Base-by-base conservation (phyloP, 1,140 invertebrate species). In the Drosophila nikananu region DNA sequence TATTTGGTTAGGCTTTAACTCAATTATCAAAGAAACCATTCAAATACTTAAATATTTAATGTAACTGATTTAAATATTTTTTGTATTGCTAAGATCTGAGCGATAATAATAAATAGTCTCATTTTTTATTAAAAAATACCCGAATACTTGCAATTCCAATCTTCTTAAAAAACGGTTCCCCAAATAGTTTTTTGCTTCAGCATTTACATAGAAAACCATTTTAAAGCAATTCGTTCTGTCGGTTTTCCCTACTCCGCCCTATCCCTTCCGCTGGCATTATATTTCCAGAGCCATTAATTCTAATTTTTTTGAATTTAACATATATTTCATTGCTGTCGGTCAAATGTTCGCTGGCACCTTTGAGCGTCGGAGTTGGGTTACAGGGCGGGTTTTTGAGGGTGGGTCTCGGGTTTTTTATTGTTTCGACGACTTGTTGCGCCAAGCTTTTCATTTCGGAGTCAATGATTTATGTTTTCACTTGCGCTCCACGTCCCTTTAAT, bases 401-500 rank as follows among this genome's bases (percentile, higher is more conserved):
- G 42, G 68, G 35, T 30, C 19, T 23, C 42, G 37, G 46, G 63
- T 52, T 78, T 87, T 86, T 89, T 87, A 87, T 87, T 87, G 84
- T 87, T 87, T 89, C 78, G 55, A 81, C 77, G 86, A 87, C 84
- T 89, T 87, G 84, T 87, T 87, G 84, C 84, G 78, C 84, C 81
- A 70, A 84, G 84, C 86, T 87, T 89, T 87, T 90, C 86, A 84
- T 90, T 87, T 87, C 80, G 60, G 77, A 72, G 81, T 73, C 81
- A 81, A 87, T 87, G 84, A 87, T 87, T 87, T 87, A 87, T 87
- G 84, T 79, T 81, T 80, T 64, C 73, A 81, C 77, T 87, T 77
- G 83, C 58, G 57, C 68, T 39, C 65, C 59, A 42, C 72, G 46
- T 67, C 61, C 59, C 52, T 51, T 83, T 75, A 76, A 79, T 79